Evolutionary conservation across 2,888 invertebrate species (phyloP).

Genomic region (Aphodius granarius): DNA sequence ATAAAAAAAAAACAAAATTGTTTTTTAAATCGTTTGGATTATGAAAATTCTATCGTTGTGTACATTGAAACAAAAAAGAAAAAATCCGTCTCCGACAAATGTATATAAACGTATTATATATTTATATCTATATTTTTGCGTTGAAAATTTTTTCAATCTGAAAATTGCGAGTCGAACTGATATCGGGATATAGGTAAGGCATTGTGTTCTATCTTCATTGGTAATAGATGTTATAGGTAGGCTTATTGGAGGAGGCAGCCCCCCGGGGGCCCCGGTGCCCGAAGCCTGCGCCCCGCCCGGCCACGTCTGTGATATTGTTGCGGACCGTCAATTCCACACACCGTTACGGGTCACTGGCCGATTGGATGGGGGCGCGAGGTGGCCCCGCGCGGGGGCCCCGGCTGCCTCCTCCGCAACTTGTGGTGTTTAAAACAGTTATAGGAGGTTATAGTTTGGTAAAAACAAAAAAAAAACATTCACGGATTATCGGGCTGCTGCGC

Average conservation of each 20-base stretch:
- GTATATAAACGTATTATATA: not conserved
- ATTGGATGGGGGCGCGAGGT: not conserved
- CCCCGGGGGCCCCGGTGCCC: conserved; percentile 4
- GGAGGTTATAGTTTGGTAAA: conserved; percentile 45
- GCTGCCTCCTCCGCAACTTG: conserved; percentile 25
- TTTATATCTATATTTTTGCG: not conserved
- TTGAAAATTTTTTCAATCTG: not conserved
- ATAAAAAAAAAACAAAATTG: not conserved
- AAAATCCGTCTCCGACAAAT: not conserved
- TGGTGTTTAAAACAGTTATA: conserved; percentile 35
- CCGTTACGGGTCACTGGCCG: not conserved
- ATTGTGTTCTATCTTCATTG: conserved; percentile 52
- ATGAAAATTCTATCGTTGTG: not conserved
- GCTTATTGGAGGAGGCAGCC: conserved; percentile 35
- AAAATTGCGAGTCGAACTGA: conserved; percentile 17
- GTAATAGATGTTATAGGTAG: conserved; percentile 52
- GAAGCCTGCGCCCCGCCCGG: conserved; percentile 4
- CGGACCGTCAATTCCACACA: not conserved
- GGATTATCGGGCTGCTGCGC: conserved; percentile 36
- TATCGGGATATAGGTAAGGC: conserved; percentile 42
- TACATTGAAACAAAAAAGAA: not conserved
- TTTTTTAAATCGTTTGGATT: not conserved
- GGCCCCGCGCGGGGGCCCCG: conserved; percentile 6
- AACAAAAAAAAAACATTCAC: conserved; percentile 31
- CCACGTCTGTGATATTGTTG: conserved; percentile 8